phyloP scores from a whole-genome alignment of 2,113 vertebrate genomes.

The Myxocyprinus asiaticus region DNA sequence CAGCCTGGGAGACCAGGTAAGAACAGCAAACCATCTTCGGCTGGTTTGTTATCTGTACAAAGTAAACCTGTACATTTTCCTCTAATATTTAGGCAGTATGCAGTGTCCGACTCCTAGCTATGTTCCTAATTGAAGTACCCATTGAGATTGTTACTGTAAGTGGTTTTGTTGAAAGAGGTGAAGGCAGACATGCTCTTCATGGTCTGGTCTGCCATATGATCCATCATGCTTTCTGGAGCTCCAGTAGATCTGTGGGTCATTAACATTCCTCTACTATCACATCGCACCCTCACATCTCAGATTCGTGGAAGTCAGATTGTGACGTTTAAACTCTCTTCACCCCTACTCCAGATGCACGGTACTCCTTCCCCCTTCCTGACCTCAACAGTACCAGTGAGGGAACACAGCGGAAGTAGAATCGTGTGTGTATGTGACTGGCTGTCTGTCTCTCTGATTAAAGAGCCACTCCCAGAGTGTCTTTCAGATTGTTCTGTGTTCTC shows the following conservation, averaged over 20 bases:
- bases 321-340: constrained; percentile 47
- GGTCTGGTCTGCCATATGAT: neutral
- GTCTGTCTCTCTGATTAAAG: constrained; percentile 46
- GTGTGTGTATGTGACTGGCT: constrained; percentile 25
- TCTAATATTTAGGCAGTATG: too few species aligned
- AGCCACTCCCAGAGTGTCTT: constrained; percentile 40
- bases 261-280: constrained; percentile 54
- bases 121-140: neutral
- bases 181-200: neutral
- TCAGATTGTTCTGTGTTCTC: constrained; percentile 52
- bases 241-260: constrained; percentile 52
- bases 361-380: constrained; percentile 16
- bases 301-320: constrained; percentile 48
- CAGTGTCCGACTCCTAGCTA: neutral
- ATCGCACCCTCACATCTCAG: constrained; percentile 43
- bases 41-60: too few species aligned
- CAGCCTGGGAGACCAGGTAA: too few species aligned
- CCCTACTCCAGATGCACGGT: constrained; percentile 40
- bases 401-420: neutral
- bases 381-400: constrained; percentile 1
- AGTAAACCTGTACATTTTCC: too few species aligned
- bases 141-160: constrained; percentile 7
- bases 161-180: constrained; percentile 29
- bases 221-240: constrained; percentile 31
- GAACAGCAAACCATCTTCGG: too few species aligned